Percentiles rank a stretch among this genome's conserved stretches.
Conservation (phyloP, 1,140 invertebrate species). For the Saxidomus purpurata region DNA sequence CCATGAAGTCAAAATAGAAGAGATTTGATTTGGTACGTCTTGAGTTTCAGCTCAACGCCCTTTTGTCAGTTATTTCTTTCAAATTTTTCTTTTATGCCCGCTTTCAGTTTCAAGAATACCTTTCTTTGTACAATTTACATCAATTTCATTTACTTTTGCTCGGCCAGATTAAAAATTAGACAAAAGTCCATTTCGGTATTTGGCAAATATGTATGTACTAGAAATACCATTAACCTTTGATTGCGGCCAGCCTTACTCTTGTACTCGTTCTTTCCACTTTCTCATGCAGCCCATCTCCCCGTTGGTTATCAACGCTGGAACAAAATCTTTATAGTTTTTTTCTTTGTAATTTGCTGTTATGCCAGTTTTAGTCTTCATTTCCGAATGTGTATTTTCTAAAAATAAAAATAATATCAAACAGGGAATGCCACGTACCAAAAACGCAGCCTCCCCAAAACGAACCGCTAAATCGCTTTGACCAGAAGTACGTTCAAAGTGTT, state of each 20-base stretch:
- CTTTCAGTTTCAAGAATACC: neutral
- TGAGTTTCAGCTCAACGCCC: neutral
- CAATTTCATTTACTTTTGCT: neutral
- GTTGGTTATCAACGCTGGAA: neutral
- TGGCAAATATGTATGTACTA: neutral
- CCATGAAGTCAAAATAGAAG: neutral
- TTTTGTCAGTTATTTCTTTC: neutral
- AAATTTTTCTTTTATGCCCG: neutral
- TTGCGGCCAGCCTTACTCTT: neutral
- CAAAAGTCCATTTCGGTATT: conserved; percentile 3
- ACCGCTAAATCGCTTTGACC: too few species aligned
- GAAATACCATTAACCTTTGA: neutral
- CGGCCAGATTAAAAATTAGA: conserved; percentile 1
- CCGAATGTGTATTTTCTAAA: neutral
- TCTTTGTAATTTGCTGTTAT: neutral
- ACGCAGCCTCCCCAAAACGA: too few species aligned
- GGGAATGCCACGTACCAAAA: too few species aligned
- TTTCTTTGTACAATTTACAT: neutral
- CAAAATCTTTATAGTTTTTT: conserved; percentile 30
- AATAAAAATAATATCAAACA: too few species aligned
- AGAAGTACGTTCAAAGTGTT: neutral
- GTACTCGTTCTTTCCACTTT: conserved; percentile 4
- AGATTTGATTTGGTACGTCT: conserved; percentile 1
- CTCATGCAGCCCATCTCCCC: neutral
- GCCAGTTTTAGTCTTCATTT: neutral